Evolutionary conservation across 2,888 invertebrate genomes (phyloP), one percentile per base, ranked within the genome.

Genomic region (Drosophila koepferae): DNA sequence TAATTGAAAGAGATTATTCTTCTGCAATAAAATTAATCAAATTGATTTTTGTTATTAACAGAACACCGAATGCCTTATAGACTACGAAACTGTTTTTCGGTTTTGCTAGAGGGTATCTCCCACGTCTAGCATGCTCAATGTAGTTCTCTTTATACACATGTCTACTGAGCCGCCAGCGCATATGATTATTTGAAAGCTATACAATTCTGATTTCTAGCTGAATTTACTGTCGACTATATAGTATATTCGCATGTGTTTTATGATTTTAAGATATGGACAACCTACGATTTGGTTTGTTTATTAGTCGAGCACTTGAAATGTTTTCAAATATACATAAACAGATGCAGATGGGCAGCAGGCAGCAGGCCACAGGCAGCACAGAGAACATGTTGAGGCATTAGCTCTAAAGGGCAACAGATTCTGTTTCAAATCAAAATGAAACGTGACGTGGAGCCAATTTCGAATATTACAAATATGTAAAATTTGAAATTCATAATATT

Each of bases 241-340:
- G 5, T 38, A 6, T 38, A 51, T 63, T 61, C 18, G 62, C 56
- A 43, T 61, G 54, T 54, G 14, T 43, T 34, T 72, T 55, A 46
- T 43, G 34, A 36, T 49, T 51, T 60, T 41, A 58, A 58, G 61
- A 48, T 43, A 71, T 62, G 53, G 34, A 38, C 74, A 10, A 53
- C 58, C 53, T 56, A 64, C 56, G 61, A 54, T 43, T 73, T 66
- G 55, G 36, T 34, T 72, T 86, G 84, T 76, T 86, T 83, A 81
- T 77, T 78, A 70, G 31, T 51, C 55, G 64, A 73, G 72, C 70
- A 82, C 82, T 87, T 89, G 77, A 89, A 77, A 87, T 77, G 68
- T 84, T 73, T 80, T 75, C 63, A 46, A 56, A 74, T 55, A 46
- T 43, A 74, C 59, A 79, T 46, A 74, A 64, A 55, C 63, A 63